Evolutionary conservation across 2,888 invertebrate genomes (phyloP), one percentile per base, ranked within the genome.

Genomic region (Isotomurus palustris): DNA sequence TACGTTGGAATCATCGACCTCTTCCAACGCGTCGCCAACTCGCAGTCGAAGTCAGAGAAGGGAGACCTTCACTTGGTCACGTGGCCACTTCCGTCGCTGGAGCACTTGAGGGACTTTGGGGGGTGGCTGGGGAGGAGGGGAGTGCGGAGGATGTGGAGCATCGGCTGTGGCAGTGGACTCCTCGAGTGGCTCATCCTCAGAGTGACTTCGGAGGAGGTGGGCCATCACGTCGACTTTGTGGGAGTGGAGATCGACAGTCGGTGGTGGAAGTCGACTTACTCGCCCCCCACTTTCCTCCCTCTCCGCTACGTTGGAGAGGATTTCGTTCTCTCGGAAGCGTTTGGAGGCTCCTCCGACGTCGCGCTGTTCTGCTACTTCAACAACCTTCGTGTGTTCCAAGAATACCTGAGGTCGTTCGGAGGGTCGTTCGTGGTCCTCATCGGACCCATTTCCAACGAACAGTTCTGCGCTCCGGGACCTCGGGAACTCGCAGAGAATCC

Each of bases 141-240:
- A 40, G 49, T 67, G 3, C 10, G 29, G 66, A 72, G 74, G 3
- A 74, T 88, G 28, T 73, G 83, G 53, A 88, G 88, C 67, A 75
- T 90, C 28, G 90, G 89, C 1, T 89, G 89, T 73, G 89, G 89
- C 14, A 84, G 83, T 64, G 89, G 89, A 0, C 76, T 90, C n/a
- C 76, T 90, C 27, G 90, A 90, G 75, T 89, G 88, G 88, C 81
- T 89, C 67, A 76, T 90, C 47, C 77, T 32, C 76, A 63, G 56
- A 38, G 58, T 35, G 14, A 28, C 58, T 12, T 25, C 24, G 5
- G 32, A 52, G 2, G 51, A 22, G 32, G 43, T 44, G 12, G 29
- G 40, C n/a, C 36, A 53, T 24, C 36, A 82, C 14, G 41, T 50
- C n/a, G 41, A 36, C n/a, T 5, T 60, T 4, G 51, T 47, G 12